Evolutionary conservation across 2,888 invertebrate species (phyloP), one percentile per base, ranked within the genome.

Genomic region (Pilophorus perplexus): DNA sequence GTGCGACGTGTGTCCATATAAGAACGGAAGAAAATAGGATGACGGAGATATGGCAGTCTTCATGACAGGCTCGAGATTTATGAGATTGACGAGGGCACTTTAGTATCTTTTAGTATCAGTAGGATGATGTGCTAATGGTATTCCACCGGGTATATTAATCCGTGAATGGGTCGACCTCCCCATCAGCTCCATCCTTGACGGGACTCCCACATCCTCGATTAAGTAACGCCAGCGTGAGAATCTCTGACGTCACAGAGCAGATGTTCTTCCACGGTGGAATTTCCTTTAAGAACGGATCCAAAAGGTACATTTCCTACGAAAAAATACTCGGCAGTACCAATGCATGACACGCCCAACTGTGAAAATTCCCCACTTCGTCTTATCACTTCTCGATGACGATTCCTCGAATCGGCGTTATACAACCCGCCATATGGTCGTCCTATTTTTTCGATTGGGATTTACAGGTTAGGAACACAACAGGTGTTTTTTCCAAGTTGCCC

Each of bases 181-280:
- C 54, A 22, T 38, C 37, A 16, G 18, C 10, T 16, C 12, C 52
- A 52, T 52, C 38, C 38, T 20, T 18, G 38, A 37, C 38, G 22
- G 3, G 37, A 55, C 55, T 55, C 55, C 55, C 55, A 55, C 55
- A 55, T 20, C 38, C 33, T 20, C 14, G 20, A 18, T 55, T 37
- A 20, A 37, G 38, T 22, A 55, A 55, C 37, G n/a, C n/a, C n/a
- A n/a, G n/a, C n/a, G 55, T 55, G 55, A 55, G 55, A 55, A 55
- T 37, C 37, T 33, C 22, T 38, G 55, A 55, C 55, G 55, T 55
- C 55, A 55, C 37, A 22, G 20, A 37, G 37, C 55, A 55, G 38
- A 37, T 55, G 55, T 55, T 55, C 55, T 37, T 20, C 38, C 22
- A 38, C 22, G 55, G 37, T 37, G 55, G 38, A 4, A 16, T 55